phyloP scores from a whole-genome alignment of 1,140 invertebrate genomes.

The Eupeodes corollae region DNA sequence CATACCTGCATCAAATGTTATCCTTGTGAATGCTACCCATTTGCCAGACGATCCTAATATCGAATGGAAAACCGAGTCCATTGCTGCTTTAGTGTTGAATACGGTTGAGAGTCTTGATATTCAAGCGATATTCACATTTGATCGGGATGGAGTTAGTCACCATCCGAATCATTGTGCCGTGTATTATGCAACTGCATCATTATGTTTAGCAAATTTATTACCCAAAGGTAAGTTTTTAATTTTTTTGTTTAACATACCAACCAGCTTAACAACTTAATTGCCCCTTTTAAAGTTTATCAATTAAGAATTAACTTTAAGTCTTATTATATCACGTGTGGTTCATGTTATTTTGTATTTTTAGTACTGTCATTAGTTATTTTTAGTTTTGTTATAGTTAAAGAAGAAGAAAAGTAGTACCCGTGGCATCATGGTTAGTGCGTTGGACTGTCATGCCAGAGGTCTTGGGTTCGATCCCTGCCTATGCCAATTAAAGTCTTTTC shows the following conservation, averaged over 20 bases:
- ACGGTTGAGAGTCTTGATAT: slow-evolving; percentile 63
- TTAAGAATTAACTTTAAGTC: slow-evolving; percentile 9
- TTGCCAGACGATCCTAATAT: slow-evolving; percentile 62
- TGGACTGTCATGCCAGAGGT: too few relatives aligned
- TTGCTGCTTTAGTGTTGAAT: slow-evolving; percentile 60
- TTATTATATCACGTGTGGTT: too few relatives aligned
- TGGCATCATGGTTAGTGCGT: too few relatives aligned
- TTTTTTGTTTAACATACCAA: slow-evolving; percentile 12
- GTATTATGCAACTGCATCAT: slow-evolving; percentile 63
- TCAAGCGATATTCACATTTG: slow-evolving; percentile 83
- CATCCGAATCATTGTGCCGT: slow-evolving; percentile 82
- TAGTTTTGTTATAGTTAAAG: too few relatives aligned
- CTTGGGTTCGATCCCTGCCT: too few relatives aligned
- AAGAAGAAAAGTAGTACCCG: too few relatives aligned
- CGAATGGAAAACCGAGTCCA: slow-evolving; percentile 61
- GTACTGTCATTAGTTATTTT: too few relatives aligned
- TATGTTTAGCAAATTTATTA: slow-evolving; percentile 61
- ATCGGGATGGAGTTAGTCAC: slow-evolving; percentile 76
- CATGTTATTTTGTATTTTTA: too few relatives aligned
- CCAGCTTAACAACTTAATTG: slow-evolving; percentile 2
- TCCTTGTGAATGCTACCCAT: slow-evolving; percentile 54
- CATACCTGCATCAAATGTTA: slow-evolving; percentile 63
- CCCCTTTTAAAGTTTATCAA: slow-evolving; percentile 7
- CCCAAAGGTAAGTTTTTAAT: slow-evolving; percentile 46
- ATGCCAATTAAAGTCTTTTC: too few relatives aligned